Conservation (phyloP, 2,797 vertebrate species). For the Sebastes itinus region DNA sequence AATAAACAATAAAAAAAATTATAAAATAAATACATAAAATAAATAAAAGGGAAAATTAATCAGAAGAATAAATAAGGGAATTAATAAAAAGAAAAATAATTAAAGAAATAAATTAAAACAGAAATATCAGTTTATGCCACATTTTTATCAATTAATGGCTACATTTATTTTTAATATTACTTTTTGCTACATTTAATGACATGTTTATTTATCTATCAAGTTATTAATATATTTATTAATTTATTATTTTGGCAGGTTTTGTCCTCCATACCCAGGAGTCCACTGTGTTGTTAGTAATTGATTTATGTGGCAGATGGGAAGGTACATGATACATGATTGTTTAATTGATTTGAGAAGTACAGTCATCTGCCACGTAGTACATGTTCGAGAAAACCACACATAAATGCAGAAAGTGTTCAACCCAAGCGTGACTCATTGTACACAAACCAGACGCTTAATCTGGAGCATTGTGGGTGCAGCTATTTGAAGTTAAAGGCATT, state of each 20-base stretch:
- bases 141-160: not conserved
- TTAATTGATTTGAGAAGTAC: not conserved
- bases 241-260: not conserved
- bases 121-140: too few relatives aligned
- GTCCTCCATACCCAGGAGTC: not conserved
- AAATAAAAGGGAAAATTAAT: too few relatives aligned
- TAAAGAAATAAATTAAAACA: too few relatives aligned
- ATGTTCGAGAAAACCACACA: not conserved
- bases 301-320: not conserved
- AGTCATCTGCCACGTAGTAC: not conserved
- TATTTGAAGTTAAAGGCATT: not conserved
- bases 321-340: not conserved
- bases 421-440: conserved; percentile 7
- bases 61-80: too few relatives aligned
- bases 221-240: too few relatives aligned
- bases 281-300: not conserved
- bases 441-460: not conserved
- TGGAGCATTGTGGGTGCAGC: not conserved
- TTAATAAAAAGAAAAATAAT: not conserved
- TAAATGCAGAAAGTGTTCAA: not conserved
- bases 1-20: too few relatives aligned
- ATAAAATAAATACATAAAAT: too few relatives aligned
- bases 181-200: not conserved
- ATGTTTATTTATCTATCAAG: not conserved
- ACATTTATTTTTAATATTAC: not conserved